A percentile compares a stretch with the other conserved stretches of the same genome.
phyloP scores from a whole-genome alignment of 2,888 invertebrate species.

The Serrognathus titanus region DNA sequence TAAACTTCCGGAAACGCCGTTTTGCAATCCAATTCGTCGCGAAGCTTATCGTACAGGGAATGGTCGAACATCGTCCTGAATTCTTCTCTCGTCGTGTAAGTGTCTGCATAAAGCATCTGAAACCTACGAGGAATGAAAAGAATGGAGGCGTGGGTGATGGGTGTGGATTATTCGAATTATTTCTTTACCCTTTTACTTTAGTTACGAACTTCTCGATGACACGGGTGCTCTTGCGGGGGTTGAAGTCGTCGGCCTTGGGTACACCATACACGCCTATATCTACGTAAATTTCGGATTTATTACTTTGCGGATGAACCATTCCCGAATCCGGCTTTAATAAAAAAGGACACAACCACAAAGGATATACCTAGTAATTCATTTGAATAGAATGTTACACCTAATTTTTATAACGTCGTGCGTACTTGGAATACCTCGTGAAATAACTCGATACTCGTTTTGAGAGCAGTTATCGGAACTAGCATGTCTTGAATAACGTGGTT shows the following conservation, averaged over 20 bases:
- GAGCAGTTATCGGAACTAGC: conserved; percentile 65
- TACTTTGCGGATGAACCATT: conserved; percentile 59
- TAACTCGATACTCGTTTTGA: conserved; percentile 59
- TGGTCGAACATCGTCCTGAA: conserved; percentile 81
- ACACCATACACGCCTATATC: conserved; percentile 82
- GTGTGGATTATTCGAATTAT: not conserved
- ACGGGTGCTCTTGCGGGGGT: conserved; percentile 63
- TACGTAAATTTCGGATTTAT: conserved; percentile 60
- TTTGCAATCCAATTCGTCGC: conserved; percentile 58
- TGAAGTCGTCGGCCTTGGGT: conserved; percentile 60
- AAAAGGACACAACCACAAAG: conserved; percentile 82
- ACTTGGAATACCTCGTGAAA: conserved; percentile 62
- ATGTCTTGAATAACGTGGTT: conserved; percentile 80
- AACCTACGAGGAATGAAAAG: conserved; percentile 50
- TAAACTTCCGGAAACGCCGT: conserved; percentile 73
- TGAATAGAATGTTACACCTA: not conserved
- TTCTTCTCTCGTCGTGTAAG: conserved; percentile 69
- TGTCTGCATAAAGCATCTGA: conserved; percentile 84
- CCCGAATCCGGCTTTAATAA: conserved; percentile 67
- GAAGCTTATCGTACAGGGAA: conserved; percentile 64
- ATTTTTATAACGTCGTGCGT: conserved; percentile 1
- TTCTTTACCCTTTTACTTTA: conserved; percentile 56
- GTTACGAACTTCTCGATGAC: conserved; percentile 69
- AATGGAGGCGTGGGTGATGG: conserved; percentile 12
- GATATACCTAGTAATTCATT: conserved; percentile 61